Conservation (phyloP, 2,888 invertebrate species). For the Hofmannophila pseudospretella region DNA sequence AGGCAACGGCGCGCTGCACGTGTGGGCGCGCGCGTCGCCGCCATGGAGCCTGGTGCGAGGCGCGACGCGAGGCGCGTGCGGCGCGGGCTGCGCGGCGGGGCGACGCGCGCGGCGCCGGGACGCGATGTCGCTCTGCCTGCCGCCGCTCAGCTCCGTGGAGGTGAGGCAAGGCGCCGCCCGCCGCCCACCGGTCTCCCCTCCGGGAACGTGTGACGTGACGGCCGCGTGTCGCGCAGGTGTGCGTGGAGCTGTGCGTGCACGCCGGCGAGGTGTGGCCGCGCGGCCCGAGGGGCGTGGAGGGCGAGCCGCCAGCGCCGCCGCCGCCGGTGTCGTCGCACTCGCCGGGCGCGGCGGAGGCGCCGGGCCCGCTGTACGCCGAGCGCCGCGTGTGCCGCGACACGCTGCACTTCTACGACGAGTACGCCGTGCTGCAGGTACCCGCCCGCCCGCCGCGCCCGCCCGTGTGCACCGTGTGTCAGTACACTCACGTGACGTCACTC, state of each 20-base stretch:
- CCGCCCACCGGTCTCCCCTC: background rate
- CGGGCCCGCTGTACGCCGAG: background rate
- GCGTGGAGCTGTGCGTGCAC: constrained; percentile 30
- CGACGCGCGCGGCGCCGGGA: constrained; percentile 9
- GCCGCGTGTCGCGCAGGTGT: constrained; percentile 24
- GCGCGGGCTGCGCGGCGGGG: constrained; percentile 7
- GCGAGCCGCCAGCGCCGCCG: too few species aligned
- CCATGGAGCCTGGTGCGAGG: constrained; percentile 38
- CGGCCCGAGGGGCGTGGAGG: background rate
- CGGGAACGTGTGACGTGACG: background rate
- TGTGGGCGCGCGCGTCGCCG: constrained; percentile 16
- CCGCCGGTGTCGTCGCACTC: constrained; percentile 1
- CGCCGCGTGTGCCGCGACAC: constrained; percentile 19
- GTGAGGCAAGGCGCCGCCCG: constrained; percentile 19
- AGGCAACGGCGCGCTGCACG: constrained; percentile 31
- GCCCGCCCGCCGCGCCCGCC: too few species aligned
- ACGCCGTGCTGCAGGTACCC: constrained; percentile 1
- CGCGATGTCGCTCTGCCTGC: constrained; percentile 20
- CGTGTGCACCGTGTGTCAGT: background rate
- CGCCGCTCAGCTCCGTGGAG: constrained; percentile 34
- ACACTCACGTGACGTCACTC: background rate
- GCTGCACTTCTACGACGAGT: constrained; percentile 6
- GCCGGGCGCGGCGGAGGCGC: constrained; percentile 3
- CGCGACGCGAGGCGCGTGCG: too few species aligned
- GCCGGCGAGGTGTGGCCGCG: constrained; percentile 28